Evolutionary conservation across 2,113 vertebrate species (phyloP), one percentile per base, ranked within the genome.

Genomic region (Glareola pratincola): DNA sequence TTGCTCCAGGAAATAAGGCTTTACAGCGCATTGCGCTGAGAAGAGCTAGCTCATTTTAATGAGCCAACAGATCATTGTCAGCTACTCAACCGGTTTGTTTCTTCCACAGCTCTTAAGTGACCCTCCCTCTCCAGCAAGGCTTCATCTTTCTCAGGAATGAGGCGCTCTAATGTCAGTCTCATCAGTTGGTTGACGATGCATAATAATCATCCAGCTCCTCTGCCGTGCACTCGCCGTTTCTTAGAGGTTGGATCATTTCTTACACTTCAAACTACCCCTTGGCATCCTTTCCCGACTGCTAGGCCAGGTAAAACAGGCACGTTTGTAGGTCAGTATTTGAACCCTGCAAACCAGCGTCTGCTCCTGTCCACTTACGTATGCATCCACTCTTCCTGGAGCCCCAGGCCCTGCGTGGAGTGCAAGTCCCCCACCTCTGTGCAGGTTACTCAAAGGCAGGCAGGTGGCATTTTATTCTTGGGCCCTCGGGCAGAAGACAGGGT

Each of bases 391-490:
- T 13, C n/a, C 51, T 53, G 67, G 67, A 78, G 64, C 53, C 68
- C 60, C 50, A 24, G 54, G 80, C 50, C 64, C 79, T 59, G 72
- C 22, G 9, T 72, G 80, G 76, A 90, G 71, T 43, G 72, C 4
- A 3, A 85, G 68, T 67, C 43, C 85, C 63, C 83, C 91, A 96
- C 73, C 67, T 94, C 69, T 94, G 77, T 94, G 92, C 95, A 96
- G 98, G 98, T 98, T 98, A 97, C 98, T 97, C 98, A 97, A 98
- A 98, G 98, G 96, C 97, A 98, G 98, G 87, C 96, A 97, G 97
- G 98, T 98, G 98, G 98, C 96, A 94, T 95, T 97, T 98, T 98
- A 98, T 99, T 63, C 99, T 99, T 92, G 99, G 99, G 98, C 99
- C 99, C 98, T 98, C 89, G 90, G 96, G 97, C 93, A 98, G 84